phyloP scores from a whole-genome alignment of 2,113 vertebrate genomes.

The Gallinago jamesoni region DNA sequence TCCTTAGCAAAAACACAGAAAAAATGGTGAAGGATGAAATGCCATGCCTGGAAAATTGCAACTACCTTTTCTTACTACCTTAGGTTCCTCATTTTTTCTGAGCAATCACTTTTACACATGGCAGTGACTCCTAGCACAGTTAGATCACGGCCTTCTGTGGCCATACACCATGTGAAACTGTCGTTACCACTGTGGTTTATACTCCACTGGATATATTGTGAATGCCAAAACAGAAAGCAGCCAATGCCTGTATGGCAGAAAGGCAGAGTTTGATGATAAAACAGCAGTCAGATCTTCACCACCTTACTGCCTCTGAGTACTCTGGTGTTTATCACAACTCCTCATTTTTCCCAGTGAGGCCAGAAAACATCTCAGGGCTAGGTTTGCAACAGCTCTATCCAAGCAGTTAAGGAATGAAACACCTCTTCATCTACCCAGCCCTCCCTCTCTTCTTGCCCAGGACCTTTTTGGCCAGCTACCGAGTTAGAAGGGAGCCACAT shows the following conservation, averaged over 20 bases:
- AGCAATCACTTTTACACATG: rapidly evolving
- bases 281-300: neutral
- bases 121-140: neutral
- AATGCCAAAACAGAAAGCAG: neutral
- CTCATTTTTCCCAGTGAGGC: neutral
- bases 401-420: neutral
- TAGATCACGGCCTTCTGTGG: neutral
- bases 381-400: neutral
- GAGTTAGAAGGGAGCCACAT: neutral
- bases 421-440: neutral
- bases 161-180: neutral
- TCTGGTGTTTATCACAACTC: neutral
- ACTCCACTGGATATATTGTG: neutral
- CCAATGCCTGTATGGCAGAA: neutral
- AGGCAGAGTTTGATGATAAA: neutral
- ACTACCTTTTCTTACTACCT: neutral
- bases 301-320: neutral
- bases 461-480: neutral
- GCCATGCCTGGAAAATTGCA: neutral
- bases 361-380: neutral
- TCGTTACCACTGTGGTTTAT: neutral
- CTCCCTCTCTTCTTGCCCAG: neutral
- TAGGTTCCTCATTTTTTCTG: neutral
- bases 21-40: neutral
- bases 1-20: neutral